Conservation (phyloP, 2,888 invertebrate species). For the Flexamia atlantica region DNA sequence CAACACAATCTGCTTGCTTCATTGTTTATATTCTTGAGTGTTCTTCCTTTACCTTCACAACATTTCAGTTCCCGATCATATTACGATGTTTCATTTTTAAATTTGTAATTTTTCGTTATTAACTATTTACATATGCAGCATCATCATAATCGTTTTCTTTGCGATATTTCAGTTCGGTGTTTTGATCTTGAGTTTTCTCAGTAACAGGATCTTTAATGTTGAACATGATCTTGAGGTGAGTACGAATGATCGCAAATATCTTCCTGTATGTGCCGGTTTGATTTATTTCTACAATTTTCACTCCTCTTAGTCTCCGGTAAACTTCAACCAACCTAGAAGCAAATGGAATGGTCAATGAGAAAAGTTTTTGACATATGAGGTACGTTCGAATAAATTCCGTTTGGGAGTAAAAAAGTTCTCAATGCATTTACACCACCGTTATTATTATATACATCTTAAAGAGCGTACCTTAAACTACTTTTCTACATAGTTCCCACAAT, state of each 20-base stretch:
- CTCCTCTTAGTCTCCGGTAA: constrained; percentile 52
- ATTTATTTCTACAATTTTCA: constrained; percentile 50
- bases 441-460: too few species aligned
- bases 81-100: too few species aligned
- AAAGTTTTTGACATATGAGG: too few species aligned
- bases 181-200: not conserved
- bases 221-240: constrained; percentile 37
- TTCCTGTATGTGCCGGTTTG: constrained; percentile 51
- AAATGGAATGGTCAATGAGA: not conserved
- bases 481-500: too few species aligned
- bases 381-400: too few species aligned
- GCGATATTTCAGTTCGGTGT: not conserved
- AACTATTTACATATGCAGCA: constrained; percentile 10
- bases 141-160: constrained; percentile 5
- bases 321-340: constrained; percentile 47
- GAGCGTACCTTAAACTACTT: too few species aligned
- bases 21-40: too few species aligned
- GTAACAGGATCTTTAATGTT: constrained; percentile 7
- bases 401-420: too few species aligned
- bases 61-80: too few species aligned
- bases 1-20: too few species aligned
- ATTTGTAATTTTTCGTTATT: not conserved
- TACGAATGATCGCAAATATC: constrained; percentile 28
- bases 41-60: too few species aligned
- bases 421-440: too few species aligned